These are phyloP conservation scores for Drosophila macrothrix DNA, from an alignment of 2,888 invertebrate species.

Conservation along the genomic window DNA sequence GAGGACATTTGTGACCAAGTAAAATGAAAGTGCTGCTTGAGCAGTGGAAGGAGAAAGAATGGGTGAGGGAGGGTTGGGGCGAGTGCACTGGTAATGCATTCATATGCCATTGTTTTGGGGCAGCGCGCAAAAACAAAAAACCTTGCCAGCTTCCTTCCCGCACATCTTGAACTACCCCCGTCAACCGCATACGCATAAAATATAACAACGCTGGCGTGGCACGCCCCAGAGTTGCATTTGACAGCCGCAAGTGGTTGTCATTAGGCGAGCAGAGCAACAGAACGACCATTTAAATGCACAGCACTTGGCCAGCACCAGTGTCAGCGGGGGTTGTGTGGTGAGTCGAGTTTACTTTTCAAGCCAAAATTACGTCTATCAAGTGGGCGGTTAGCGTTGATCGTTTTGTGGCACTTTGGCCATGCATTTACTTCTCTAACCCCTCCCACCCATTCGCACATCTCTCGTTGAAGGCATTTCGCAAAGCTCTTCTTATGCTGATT, in stretches of 20 bases:
- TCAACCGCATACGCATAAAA: slow-evolving; percentile 65
- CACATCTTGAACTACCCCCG: background rate
- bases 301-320: slow-evolving; percentile 38
- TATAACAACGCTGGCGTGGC: slow-evolving; percentile 72
- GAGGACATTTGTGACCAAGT: slow-evolving; percentile 63
- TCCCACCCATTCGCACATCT: background rate
- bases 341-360: slow-evolving; percentile 3
- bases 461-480: slow-evolving; percentile 37
- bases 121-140: slow-evolving; percentile 41
- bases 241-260: slow-evolving; percentile 82
- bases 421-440: slow-evolving; percentile 27
- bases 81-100: slow-evolving; percentile 64
- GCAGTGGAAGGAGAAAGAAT: background rate
- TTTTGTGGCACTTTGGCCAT: slow-evolving; percentile 70
- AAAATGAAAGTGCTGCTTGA: slow-evolving; percentile 50
- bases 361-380: slow-evolving; percentile 77
- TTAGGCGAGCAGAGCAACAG: slow-evolving; percentile 67
- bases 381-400: slow-evolving; percentile 74
- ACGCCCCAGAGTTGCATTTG: slow-evolving; percentile 73
- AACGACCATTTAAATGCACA: slow-evolving; percentile 78
- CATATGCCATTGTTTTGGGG: slow-evolving; percentile 74
- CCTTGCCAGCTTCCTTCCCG: slow-evolving; percentile 1
- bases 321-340: background rate
- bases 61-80: background rate
- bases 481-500: slow-evolving; percentile 56